These are phyloP conservation scores for Oscheius sp. DNA, from an alignment of 2,888 invertebrate genomes.

Conservation along the genomic window DNA sequence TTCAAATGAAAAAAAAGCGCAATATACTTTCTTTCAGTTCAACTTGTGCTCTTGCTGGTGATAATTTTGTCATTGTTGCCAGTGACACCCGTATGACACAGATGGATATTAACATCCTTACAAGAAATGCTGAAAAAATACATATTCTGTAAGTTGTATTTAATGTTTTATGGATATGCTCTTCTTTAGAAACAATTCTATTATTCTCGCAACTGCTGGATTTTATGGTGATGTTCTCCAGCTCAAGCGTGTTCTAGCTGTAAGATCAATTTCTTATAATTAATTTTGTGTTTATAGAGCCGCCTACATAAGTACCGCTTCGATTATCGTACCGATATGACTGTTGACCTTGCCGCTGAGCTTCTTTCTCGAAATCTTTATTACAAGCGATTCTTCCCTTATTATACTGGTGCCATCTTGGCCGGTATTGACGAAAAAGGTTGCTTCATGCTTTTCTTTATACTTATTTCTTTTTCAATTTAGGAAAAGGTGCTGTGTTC, in stretches of 20 bases:
- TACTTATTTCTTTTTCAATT: constrained; percentile 19
- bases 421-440: constrained; percentile 93
- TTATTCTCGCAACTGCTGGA: constrained; percentile 92
- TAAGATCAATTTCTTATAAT: constrained; percentile 37
- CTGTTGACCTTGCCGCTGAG: constrained; percentile 88
- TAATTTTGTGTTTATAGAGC: constrained; percentile 46
- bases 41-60: constrained; percentile 93
- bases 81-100: constrained; percentile 81
- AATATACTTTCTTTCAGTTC: constrained; percentile 80
- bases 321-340: constrained; percentile 83
- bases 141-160: constrained; percentile 63
- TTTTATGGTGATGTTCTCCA: constrained; percentile 98
- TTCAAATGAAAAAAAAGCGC: neutral
- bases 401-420: constrained; percentile 92
- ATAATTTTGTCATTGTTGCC: constrained; percentile 92
- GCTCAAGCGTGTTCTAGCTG: constrained; percentile 78
- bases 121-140: constrained; percentile 70
- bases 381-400: constrained; percentile 96
- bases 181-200: constrained; percentile 79
- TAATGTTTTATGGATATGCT: neutral
- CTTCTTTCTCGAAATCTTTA: constrained; percentile 95
- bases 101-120: constrained; percentile 66
- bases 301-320: constrained; percentile 83
- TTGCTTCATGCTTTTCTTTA: constrained; percentile 42
- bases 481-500: constrained; percentile 89